Conservation (phyloP, 1,140 invertebrate genomes). For the Centruroides sculpturatus region DNA sequence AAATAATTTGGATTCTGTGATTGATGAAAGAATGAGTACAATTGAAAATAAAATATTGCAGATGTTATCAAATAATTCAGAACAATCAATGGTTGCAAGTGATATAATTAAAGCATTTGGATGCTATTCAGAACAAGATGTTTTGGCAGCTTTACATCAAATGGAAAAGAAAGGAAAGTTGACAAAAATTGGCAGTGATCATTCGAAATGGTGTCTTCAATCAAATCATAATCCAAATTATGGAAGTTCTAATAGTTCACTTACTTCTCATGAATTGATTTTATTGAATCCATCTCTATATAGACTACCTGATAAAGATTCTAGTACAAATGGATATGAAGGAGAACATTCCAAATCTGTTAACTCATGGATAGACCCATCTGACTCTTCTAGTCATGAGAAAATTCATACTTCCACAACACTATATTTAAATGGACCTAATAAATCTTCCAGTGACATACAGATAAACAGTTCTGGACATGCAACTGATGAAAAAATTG, state of each 20-base stretch:
- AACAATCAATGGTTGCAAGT: background rate
- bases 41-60: too few relatives aligned
- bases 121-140: conserved; percentile 16
- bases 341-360: too few relatives aligned
- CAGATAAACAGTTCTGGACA: background rate
- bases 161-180: conserved; percentile 15
- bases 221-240: too few relatives aligned
- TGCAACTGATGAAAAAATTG: background rate
- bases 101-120: conserved; percentile 18
- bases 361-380: background rate
- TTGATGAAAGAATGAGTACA: too few relatives aligned
- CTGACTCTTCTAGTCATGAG: background rate
- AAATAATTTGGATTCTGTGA: too few relatives aligned
- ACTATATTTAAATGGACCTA: background rate
- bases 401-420: background rate
- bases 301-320: too few relatives aligned
- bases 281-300: too few relatives aligned
- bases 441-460: background rate
- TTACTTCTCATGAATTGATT: too few relatives aligned
- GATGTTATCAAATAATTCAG: too few relatives aligned
- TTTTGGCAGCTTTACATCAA: conserved; percentile 19
- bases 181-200: conserved; percentile 8
- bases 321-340: too few relatives aligned
- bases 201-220: conserved; percentile 11
- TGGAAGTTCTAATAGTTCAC: too few relatives aligned